phyloP scores from a whole-genome alignment of 1,140 invertebrate genomes.

The Mya arenaria region DNA sequence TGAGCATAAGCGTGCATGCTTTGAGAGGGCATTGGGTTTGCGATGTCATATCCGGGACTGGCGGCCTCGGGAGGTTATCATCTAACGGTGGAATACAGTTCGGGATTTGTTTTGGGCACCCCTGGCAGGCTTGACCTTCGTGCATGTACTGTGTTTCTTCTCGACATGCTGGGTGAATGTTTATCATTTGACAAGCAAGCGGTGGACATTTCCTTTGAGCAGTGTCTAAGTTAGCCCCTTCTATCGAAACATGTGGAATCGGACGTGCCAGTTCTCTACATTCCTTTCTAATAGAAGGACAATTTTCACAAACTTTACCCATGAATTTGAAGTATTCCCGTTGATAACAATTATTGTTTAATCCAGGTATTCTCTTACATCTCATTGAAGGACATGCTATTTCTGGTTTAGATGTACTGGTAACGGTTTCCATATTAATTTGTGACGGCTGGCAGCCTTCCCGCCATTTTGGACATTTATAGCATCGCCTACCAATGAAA shows the following conservation, averaged over 20 bases:
- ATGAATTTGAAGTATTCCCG: not conserved
- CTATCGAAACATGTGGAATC: not conserved
- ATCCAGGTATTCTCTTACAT: not conserved
- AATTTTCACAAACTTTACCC: conserved; percentile 25
- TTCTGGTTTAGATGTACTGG: not conserved
- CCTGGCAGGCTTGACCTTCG: conserved; percentile 12
- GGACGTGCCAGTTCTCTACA: conserved; percentile 1
- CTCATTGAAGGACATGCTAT: conserved; percentile 23
- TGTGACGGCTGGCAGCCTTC: not conserved
- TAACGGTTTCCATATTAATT: not conserved
- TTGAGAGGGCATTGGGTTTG: conserved; percentile 31
- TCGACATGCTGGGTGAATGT: conserved; percentile 28
- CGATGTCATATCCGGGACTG: not conserved
- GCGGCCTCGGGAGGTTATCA: not conserved
- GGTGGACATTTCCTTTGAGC: conserved; percentile 20
- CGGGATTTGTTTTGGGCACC: conserved; percentile 7
- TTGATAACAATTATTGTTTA: conserved; percentile 7
- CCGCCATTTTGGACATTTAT: conserved; percentile 13
- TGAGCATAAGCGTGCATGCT: conserved; percentile 23
- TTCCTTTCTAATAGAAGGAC: conserved; percentile 31
- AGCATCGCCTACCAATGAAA: conserved; percentile 19
- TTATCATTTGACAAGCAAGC: not conserved
- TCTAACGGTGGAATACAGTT: conserved; percentile 10
- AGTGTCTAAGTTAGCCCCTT: not conserved
- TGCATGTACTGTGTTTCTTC: conserved; percentile 1